Evolutionary conservation across 92 coral and sea anemone species (phyloP).

Genomic region (Palythoa heliodiscus): DNA sequence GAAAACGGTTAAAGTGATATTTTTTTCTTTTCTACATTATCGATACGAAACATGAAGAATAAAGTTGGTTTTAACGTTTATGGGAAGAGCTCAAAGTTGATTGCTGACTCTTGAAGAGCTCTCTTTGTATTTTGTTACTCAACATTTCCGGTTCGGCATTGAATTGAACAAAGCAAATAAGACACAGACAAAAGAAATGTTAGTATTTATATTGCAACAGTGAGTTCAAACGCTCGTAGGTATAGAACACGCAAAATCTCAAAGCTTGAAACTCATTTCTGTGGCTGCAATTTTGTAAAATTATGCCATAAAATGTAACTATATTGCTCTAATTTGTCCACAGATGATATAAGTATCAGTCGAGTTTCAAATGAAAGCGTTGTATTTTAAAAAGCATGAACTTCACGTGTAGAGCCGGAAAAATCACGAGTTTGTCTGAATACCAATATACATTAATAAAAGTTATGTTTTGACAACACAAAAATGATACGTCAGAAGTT

Average conservation of each 20-base stretch:
- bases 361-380: too few species aligned
- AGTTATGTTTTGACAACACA: not conserved
- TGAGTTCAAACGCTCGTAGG: too few species aligned
- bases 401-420: too few species aligned
- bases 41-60: too few species aligned
- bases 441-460: not conserved
- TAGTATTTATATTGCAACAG: too few species aligned
- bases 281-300: not conserved
- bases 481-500: not conserved
- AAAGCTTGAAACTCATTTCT: not conserved
- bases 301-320: not conserved
- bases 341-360: too few species aligned
- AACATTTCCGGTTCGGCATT: not conserved
- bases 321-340: not conserved
- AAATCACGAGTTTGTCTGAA: too few species aligned
- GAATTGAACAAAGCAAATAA: not conserved
- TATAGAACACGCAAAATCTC: not conserved
- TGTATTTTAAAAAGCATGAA: too few species aligned
- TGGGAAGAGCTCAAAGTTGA: too few species aligned
- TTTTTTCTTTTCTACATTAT: too few species aligned
- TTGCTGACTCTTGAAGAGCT: not conserved
- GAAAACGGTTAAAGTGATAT: not conserved
- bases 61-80: not conserved
- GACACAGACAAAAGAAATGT: too few species aligned
- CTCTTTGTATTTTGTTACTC: constrained; percentile 4